Evolutionary conservation across 2,888 invertebrate genomes (phyloP), one percentile per base, ranked within the genome.

Genomic region (Gortyna flavago): DNA sequence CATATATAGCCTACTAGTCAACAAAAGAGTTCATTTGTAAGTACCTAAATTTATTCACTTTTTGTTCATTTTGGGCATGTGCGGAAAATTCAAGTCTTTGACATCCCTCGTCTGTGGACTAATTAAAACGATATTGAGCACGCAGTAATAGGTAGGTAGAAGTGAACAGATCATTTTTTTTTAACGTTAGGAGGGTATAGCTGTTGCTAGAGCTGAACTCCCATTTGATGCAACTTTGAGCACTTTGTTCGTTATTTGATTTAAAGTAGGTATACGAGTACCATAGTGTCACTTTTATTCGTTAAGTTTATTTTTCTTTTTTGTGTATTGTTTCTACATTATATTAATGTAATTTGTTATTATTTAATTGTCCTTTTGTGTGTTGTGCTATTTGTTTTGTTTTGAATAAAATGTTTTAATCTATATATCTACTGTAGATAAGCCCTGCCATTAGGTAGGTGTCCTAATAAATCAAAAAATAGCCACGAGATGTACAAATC

Each of bases 401-500:
- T 4, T 54, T 54, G 9, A 54, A 54, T 54, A 54, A 54, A 25
- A 54, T 54, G 21, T 54, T 9, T 25, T 51, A 51, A 41, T 41
- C 41, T 41, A 44, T 25, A 8, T 54, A 48, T 8, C 11, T 54
- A 25, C 5, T 8, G 3, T 44, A 59, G n/a, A 44, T 35, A 3
- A n/a, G n/a, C n/a, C 29, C 13, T 35, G 29, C 6, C 1, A 61
- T 35, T 25, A 38, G 2, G 25, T 41, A 35, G 0, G 25, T 32
- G 9, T 32, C 54, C n/a, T 61, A 29, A 54, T 11, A 57, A 79
- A 69, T 65, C n/a, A 44, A 29, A 59, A 25, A 16, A 61, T 70
- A 69, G 4, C 35, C 6, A 54, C 25, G 32, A 61, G 44, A 65
- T 64, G 41, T 51, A 72, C 69, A 48, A 29, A 71, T 41, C 51